Percentiles rank a stretch among this genome's conserved stretches.
phyloP scores from a whole-genome alignment of 1,140 invertebrate genomes.

The Procambarus clarkii region DNA sequence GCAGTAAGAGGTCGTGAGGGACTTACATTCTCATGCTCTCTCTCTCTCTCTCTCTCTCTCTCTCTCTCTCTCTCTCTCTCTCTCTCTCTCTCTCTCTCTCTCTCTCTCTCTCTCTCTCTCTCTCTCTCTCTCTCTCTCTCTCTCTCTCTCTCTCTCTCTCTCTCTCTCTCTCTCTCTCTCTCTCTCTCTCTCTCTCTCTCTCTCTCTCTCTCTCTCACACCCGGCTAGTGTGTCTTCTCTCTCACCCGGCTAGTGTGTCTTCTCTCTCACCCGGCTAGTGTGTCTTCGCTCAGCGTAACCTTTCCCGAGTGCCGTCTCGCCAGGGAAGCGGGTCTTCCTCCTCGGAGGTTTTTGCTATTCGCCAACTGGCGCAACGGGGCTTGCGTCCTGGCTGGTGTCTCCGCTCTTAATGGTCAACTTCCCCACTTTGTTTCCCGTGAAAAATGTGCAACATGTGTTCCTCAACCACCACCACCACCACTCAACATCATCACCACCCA shows the following conservation, averaged over 20 bases:
- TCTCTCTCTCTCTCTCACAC: slow-evolving; percentile 22
- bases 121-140: slow-evolving; percentile 21
- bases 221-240: slow-evolving; percentile 20
- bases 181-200: slow-evolving; percentile 18
- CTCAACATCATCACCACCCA: too few relatives aligned
- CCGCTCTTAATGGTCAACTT: too few relatives aligned
- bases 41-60: slow-evolving; percentile 28
- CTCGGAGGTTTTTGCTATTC: too few relatives aligned
- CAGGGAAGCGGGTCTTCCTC: too few relatives aligned
- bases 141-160: slow-evolving; percentile 17
- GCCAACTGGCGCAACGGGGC: too few relatives aligned
- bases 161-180: slow-evolving; percentile 28
- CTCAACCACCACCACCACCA: too few relatives aligned
- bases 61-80: slow-evolving; percentile 10
- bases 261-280: neutral
- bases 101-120: slow-evolving; percentile 26
- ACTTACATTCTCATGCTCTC: neutral
- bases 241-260: neutral
- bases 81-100: slow-evolving; percentile 17
- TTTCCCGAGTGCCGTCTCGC: too few relatives aligned
- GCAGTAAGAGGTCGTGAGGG: too few relatives aligned
- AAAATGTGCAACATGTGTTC: too few relatives aligned
- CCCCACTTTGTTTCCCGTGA: too few relatives aligned
- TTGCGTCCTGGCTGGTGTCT: too few relatives aligned
- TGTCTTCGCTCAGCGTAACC: neutral